These are phyloP conservation scores for Drosophila mojavensis DNA, from an alignment of 1,140 invertebrate genomes.

Conservation along the genomic window DNA sequence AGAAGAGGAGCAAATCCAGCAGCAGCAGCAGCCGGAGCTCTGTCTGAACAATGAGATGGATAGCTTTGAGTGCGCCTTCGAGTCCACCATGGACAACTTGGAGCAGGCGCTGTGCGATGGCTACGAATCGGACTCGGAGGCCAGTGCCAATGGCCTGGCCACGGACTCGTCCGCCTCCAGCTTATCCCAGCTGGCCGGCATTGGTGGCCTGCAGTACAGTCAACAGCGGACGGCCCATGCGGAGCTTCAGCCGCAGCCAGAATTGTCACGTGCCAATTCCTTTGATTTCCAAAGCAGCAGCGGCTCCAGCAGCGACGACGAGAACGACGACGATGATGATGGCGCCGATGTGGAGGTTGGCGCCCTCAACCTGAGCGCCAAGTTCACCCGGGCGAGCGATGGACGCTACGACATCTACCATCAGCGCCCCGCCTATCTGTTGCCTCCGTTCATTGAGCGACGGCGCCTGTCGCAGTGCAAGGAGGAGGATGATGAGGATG, in stretches of 20 bases:
- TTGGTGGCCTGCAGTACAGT: conserved; percentile 40
- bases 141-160: conserved; percentile 61
- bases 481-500: conserved; percentile 91
- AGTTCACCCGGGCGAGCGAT: conserved; percentile 48
- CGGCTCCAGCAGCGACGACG: conserved; percentile 69
- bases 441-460: conserved; percentile 87
- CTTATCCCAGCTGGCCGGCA: conserved; percentile 43
- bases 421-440: conserved; percentile 74
- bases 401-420: conserved; percentile 62
- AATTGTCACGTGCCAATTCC: conserved; percentile 59
- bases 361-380: conserved; percentile 49
- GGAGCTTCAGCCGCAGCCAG: conserved; percentile 43
- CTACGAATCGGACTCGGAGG: conserved; percentile 78
- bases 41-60: conserved; percentile 47
- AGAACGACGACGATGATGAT: conserved; percentile 51
- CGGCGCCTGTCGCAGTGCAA: conserved; percentile 91
- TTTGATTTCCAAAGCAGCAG: conserved; percentile 77
- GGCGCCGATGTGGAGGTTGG: conserved; percentile 45
- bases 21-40: conserved; percentile 1
- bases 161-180: conserved; percentile 55
- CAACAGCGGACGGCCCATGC: conserved; percentile 33
- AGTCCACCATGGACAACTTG: conserved; percentile 79
- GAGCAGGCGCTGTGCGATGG: conserved; percentile 71
- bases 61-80: conserved; percentile 76
- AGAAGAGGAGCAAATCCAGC: conserved; percentile 5